phyloP scores from a whole-genome alignment of 2,888 invertebrate genomes.

The Oxystoma pomonae region DNA sequence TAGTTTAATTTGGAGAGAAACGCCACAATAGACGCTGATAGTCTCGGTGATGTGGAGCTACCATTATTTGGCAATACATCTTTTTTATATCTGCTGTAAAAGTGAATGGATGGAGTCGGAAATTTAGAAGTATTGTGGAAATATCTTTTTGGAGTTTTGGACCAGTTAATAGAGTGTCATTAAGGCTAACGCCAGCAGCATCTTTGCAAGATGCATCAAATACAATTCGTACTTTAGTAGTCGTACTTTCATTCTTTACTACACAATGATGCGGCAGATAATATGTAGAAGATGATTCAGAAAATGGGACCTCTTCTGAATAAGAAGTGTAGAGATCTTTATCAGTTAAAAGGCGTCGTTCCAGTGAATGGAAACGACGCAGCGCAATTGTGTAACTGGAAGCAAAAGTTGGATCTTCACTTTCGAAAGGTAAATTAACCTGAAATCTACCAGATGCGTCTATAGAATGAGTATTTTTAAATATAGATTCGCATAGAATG shows the following conservation, averaged over 20 bases:
- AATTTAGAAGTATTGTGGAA: too few relatives aligned
- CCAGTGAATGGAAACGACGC: constrained; percentile 10
- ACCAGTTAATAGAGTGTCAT: constrained; percentile 10
- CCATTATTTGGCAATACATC: constrained; percentile 11
- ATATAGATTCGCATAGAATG: constrained; percentile 10
- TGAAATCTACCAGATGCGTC: constrained; percentile 10
- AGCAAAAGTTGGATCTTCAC: constrained; percentile 3
- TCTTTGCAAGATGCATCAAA: constrained; percentile 10
- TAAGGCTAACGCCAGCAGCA: constrained; percentile 1
- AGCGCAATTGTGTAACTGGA: not conserved
- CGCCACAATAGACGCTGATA: constrained; percentile 10
- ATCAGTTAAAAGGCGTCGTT: constrained; percentile 8
- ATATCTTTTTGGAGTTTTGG: constrained; percentile 16
- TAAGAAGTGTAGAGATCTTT: constrained; percentile 3
- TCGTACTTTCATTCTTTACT: constrained; percentile 7
- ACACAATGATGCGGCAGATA: constrained; percentile 9
- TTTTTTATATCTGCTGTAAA: constrained; percentile 8
- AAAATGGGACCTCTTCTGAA: too few relatives aligned
- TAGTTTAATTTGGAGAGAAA: not conserved
- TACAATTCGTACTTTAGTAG: constrained; percentile 10
- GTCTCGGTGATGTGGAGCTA: not conserved
- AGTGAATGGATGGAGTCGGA: too few relatives aligned
- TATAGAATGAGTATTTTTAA: constrained; percentile 1
- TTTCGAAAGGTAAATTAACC: constrained; percentile 14
- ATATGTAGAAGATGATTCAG: too few relatives aligned